phyloP scores from a whole-genome alignment of 1,140 invertebrate genomes.

The Anthonomus grandis region DNA sequence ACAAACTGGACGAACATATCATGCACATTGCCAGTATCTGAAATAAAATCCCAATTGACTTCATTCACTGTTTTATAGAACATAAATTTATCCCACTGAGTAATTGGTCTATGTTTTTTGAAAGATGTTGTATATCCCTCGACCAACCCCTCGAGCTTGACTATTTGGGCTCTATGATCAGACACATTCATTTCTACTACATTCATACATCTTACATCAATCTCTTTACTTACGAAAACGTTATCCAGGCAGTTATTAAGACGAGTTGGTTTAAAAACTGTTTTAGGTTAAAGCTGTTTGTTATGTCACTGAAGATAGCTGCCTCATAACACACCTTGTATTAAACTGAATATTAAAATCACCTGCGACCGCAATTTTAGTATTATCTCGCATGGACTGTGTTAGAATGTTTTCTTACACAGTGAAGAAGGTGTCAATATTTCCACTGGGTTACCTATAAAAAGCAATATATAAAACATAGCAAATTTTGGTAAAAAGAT shows the following conservation, averaged over 20 bases:
- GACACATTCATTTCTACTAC: background rate
- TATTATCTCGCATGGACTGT: background rate
- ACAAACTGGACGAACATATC: background rate
- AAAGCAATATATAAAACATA: too few species aligned
- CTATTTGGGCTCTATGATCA: background rate
- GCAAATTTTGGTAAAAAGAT: too few species aligned
- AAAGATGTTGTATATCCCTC: background rate
- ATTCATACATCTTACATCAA: background rate
- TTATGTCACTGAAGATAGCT: background rate
- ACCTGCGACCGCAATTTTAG: background rate
- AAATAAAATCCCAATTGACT: background rate
- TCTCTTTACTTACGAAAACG: too few species aligned
- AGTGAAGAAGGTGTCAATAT: background rate
- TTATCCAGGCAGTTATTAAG: too few species aligned
- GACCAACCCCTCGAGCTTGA: background rate
- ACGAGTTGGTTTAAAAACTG: background rate
- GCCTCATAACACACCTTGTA: background rate
- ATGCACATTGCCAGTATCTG: background rate
- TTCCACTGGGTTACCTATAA: background rate
- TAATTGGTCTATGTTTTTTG: background rate
- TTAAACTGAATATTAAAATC: background rate
- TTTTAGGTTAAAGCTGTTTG: background rate
- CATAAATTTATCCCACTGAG: background rate
- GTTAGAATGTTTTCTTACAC: background rate
- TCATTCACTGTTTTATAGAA: background rate